A percentile compares a stretch with the other conserved stretches of the same genome.
These are phyloP conservation scores for Clarias macrocephalus DNA, from an alignment of 2,113 vertebrate genomes.

Conservation along the genomic window DNA sequence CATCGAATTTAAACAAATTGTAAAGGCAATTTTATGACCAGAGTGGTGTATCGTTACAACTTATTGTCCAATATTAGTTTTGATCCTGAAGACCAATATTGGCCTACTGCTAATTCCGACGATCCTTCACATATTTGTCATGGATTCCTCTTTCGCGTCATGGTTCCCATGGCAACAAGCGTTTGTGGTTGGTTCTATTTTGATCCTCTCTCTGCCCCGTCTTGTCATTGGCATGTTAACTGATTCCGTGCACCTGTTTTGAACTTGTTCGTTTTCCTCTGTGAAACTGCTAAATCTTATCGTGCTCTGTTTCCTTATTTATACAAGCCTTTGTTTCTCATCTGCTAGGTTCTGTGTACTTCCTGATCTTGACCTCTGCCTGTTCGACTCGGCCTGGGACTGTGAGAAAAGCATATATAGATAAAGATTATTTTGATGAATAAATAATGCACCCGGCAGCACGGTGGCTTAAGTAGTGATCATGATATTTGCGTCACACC, in stretches of 20 bases:
- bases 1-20: not conserved
- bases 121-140: not conserved
- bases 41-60: not conserved
- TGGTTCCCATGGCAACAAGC: not conserved
- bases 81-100: not conserved
- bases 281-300: conserved; percentile 3
- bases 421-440: not conserved
- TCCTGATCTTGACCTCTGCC: not conserved
- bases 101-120: not conserved
- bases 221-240: not conserved
- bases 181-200: not conserved
- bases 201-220: not conserved
- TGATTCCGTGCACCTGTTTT: not conserved
- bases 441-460: not conserved
- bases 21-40: not conserved
- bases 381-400: not conserved
- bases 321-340: not conserved
- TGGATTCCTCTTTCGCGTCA: not conserved
- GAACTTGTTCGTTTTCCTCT: not conserved
- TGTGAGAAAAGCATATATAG: not conserved
- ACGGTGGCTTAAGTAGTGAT: no score
- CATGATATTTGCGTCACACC: no score
- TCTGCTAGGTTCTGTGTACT: not conserved
- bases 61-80: not conserved
- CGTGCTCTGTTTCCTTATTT: not conserved